Conservation (phyloP, 2,888 invertebrate genomes). For the Lobophora halterata region DNA sequence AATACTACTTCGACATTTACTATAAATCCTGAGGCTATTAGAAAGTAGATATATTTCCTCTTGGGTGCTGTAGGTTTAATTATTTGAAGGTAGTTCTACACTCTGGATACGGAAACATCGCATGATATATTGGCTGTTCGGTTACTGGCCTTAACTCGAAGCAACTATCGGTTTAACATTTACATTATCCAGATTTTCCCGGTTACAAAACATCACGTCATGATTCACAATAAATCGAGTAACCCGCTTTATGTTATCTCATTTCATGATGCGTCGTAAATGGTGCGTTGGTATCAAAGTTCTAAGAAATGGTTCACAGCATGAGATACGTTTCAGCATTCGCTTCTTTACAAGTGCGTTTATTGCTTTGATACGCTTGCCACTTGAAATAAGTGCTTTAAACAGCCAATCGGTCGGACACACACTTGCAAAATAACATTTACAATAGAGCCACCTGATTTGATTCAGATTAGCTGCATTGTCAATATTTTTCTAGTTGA, state of each 20-base stretch:
- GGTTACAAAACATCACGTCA: no score
- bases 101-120: background rate
- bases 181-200: no score
- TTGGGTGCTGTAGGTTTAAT: slow-evolving; percentile 7
- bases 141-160: no score
- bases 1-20: slow-evolving; percentile 13
- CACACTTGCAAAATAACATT: background rate
- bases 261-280: no score
- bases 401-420: background rate
- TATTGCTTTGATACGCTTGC: slow-evolving; percentile 5
- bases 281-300: no score
- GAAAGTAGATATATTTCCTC: slow-evolving; percentile 15
- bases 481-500: background rate
- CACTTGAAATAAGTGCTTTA: slow-evolving; percentile 15
- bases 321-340: slow-evolving; percentile 4
- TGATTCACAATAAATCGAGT: no score
- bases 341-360: slow-evolving; percentile 4
- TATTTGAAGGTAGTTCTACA: background rate
- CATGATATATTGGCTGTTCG: background rate
- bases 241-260: no score
- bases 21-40: slow-evolving; percentile 12
- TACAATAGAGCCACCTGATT: background rate
- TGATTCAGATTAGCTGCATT: background rate
- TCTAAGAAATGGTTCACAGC: slow-evolving; percentile 9
- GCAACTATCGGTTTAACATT: no score